Base-by-base conservation (phyloP, 2,888 invertebrate species). In the Chloroclystis v-ata region DNA sequence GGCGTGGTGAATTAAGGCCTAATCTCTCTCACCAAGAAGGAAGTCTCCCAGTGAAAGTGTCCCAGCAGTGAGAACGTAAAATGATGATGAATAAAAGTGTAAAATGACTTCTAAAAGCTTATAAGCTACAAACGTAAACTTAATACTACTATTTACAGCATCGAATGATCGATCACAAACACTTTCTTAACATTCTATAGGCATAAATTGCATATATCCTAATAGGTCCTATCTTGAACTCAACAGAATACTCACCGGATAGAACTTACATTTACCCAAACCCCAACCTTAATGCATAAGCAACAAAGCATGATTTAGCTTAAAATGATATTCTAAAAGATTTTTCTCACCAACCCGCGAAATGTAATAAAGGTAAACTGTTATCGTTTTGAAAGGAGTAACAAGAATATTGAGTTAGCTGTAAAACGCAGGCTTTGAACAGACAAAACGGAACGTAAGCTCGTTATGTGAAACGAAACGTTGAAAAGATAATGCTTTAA, bases 261-360 rank as follows among this genome's bases (percentile, higher is more conserved):
- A 29, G 37, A n/a, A n/a, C 6, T 16, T 16, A 4, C 7, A 30
- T 30, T 30, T 13, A 30, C 9, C 5, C 9, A 1, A 33, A 10
- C 16, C 6, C 1, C 33, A 2, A 44, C 47, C 37, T 35, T 56
- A 52, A 28, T 3, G 0, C 6, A 0, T 0, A 3, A 0, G 0
- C 0, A 0, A 10, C 29, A 49, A 47, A 43, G 45, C 46, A 13
- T 16, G 10, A 37, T 29, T 30, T 52, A 33, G 29, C 1, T 12
- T 33, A 3, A 7, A 9, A 4, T 6, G 4, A 24, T 25, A 47
- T 47, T 37, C 29, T 47, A 39, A 61, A 56, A 54, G 59, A 56
- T 54, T 54, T 60, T 63, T 67, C 57, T 54, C 63, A 65, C 56
- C 52, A 29, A 38, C 45, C 52, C 59, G 63, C 58, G 57, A 68